A percentile compares a stretch with the other conserved stretches of the same genome.
Conservation (phyloP, 2,113 vertebrate species). For the Dicaeum eximium region DNA sequence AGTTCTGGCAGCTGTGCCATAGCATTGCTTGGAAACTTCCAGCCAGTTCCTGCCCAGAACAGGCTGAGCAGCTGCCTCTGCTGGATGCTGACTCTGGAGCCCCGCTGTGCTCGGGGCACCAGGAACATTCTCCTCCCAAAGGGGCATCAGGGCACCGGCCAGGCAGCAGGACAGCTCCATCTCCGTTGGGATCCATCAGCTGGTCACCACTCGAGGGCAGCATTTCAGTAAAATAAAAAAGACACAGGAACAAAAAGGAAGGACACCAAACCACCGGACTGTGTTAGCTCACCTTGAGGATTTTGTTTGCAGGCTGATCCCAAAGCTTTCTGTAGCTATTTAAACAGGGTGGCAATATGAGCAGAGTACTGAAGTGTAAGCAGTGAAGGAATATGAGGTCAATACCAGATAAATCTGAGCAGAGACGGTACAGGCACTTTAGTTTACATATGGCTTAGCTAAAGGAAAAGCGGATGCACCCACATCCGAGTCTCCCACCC, state of each 20-base stretch:
- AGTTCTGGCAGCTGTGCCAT: neutral
- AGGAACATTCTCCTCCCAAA: fast-evolving
- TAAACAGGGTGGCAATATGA: neutral
- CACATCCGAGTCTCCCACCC: fast-evolving
- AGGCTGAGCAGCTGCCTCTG: neutral
- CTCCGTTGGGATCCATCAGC: neutral
- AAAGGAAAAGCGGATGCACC: neutral
- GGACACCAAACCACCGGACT: fast-evolving
- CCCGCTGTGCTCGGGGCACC: fast-evolving
- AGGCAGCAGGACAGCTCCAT: fast-evolving
- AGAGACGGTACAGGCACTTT: neutral
- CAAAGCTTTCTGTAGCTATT: neutral
- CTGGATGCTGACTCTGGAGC: neutral
- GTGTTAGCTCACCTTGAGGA: neutral
- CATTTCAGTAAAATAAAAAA: neutral
- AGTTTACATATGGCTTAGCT: neutral
- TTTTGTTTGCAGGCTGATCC: neutral
- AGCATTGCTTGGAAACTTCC: fast-evolving
- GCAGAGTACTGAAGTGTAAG: neutral
- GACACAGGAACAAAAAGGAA: neutral
- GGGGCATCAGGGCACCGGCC: neutral
- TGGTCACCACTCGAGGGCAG: slow-evolving; percentile 21
- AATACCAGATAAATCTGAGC: neutral
- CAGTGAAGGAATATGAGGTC: neutral
- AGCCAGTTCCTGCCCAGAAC: fast-evolving